phyloP scores from a whole-genome alignment of 2,888 invertebrate species.

The Lepidochrysops patricia region DNA sequence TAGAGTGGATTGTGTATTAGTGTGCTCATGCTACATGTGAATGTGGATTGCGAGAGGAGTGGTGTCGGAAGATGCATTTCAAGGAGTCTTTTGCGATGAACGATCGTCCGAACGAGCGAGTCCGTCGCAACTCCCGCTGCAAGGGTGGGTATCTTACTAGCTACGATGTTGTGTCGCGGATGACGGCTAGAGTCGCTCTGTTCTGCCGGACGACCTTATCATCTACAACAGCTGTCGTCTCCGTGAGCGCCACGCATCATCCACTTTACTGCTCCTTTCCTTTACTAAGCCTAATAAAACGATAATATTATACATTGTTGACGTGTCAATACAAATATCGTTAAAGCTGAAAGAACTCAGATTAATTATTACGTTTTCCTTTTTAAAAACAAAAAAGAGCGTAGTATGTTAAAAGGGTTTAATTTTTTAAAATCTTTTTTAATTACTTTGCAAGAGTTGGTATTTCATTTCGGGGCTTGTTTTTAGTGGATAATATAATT shows the following conservation, averaged over 20 bases:
- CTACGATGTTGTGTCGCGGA: conserved; percentile 13
- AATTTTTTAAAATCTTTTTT: too few relatives aligned
- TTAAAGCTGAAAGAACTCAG: too few relatives aligned
- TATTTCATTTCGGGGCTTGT: too few relatives aligned
- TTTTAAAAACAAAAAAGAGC: too few relatives aligned
- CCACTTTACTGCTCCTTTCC: conserved; percentile 25
- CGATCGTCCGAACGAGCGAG: conserved; percentile 72
- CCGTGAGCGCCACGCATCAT: conserved; percentile 1
- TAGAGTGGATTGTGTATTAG: conserved; percentile 60
- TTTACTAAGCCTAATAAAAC: not conserved
- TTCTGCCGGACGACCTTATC: conserved; percentile 23
- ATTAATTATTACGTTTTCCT: too few relatives aligned
- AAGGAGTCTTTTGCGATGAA: conserved; percentile 73
- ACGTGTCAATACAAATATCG: too few relatives aligned
- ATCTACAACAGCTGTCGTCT: conserved; percentile 28
- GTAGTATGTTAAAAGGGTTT: too few relatives aligned
- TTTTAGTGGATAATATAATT: too few relatives aligned
- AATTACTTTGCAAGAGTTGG: too few relatives aligned
- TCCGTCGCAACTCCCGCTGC: conserved; percentile 71
- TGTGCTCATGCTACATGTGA: conserved; percentile 67
- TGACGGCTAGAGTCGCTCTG: conserved; percentile 42
- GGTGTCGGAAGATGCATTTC: conserved; percentile 72
- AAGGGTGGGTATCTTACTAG: conserved; percentile 71
- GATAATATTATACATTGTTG: not conserved
- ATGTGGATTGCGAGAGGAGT: conserved; percentile 65